phyloP scores from a whole-genome alignment of 2,113 vertebrate species.

The Notiomystis cincta region DNA sequence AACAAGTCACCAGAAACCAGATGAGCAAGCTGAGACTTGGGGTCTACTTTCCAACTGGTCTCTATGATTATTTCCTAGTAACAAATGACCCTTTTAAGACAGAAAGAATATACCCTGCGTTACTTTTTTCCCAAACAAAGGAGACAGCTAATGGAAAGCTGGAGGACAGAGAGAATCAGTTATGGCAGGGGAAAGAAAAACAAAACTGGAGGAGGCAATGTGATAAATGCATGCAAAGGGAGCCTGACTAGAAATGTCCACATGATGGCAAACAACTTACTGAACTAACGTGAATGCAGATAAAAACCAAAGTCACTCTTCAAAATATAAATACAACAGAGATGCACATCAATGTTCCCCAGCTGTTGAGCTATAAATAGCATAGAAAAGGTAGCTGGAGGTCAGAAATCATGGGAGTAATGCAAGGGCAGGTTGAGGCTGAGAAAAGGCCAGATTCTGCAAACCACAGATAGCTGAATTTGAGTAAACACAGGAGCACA shows the following conservation, averaged over 20 bases:
- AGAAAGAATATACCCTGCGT: neutral
- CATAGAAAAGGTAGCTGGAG: neutral
- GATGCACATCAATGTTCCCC: neutral
- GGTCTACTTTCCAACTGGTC: neutral
- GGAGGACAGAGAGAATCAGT: neutral
- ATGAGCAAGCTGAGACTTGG: neutral
- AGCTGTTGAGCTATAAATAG: neutral
- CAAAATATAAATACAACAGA: neutral
- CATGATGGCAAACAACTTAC: neutral
- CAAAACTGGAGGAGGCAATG: neutral
- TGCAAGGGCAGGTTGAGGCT: neutral
- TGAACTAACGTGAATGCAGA: neutral
- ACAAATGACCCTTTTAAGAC: constrained; percentile 24
- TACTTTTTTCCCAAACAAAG: constrained; percentile 9
- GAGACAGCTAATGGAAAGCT: constrained; percentile 40
- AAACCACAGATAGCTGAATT: neutral
- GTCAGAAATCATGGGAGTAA: neutral
- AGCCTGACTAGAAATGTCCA: neutral
- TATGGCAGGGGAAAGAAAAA: neutral
- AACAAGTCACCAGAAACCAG: neutral
- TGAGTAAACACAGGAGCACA: neutral
- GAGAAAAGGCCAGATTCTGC: neutral
- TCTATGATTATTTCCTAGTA: neutral
- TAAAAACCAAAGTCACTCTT: neutral
- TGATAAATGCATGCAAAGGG: neutral